Evolutionary conservation across 2,888 invertebrate genomes (phyloP).

Genomic region (Spisula subtruncata): DNA sequence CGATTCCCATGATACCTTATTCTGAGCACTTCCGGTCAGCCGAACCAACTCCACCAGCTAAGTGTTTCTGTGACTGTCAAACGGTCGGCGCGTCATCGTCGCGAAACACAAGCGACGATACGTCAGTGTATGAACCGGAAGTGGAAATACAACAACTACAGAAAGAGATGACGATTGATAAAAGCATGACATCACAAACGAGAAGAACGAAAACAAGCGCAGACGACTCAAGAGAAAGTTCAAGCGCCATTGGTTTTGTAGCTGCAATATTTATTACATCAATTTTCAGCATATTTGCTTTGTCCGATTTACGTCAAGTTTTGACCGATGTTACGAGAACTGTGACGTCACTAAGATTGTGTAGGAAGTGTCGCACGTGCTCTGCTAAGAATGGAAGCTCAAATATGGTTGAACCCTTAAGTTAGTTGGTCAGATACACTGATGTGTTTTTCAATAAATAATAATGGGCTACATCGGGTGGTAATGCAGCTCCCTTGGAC

Average conservation of each 20-base stretch:
- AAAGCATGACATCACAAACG: neutral
- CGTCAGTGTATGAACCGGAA: neutral
- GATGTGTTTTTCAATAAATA: too few species aligned
- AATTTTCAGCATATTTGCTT: neutral
- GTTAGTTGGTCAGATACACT: too few species aligned
- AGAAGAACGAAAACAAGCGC: neutral
- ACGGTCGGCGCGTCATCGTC: neutral
- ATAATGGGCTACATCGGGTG: too few species aligned
- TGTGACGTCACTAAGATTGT: neutral
- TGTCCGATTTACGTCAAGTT: neutral
- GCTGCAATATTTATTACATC: neutral
- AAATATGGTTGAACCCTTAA: too few species aligned
- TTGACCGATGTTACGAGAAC: neutral
- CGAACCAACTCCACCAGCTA: neutral
- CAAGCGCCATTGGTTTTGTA: neutral
- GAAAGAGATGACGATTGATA: neutral
- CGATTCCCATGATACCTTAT: constrained; percentile 1
- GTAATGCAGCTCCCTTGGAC: too few species aligned
- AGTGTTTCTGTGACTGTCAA: neutral
- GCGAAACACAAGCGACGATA: neutral
- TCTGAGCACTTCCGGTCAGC: constrained; percentile 1
- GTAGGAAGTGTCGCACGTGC: too few species aligned
- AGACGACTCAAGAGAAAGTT: neutral
- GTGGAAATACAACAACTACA: neutral
- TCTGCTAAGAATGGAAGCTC: too few species aligned